phyloP scores from a whole-genome alignment of 2,888 invertebrate species.

The Eupsilia transversa region DNA sequence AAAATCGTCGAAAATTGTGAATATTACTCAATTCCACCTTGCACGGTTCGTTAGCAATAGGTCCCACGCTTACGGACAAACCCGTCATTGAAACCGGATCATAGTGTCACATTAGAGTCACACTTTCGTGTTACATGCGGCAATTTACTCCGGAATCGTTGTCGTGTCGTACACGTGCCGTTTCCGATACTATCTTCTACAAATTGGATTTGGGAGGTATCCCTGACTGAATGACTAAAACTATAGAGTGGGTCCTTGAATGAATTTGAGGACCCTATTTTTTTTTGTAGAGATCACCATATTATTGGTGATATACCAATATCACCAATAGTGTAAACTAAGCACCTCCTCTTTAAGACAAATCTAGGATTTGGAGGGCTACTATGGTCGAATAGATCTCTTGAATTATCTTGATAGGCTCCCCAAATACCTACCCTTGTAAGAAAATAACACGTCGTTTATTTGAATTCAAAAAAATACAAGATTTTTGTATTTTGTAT shows the following conservation, averaged over 20 bases:
- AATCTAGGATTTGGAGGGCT: not conserved
- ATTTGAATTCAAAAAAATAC: not conserved
- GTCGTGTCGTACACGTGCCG: constrained; percentile 31
- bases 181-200: constrained; percentile 60
- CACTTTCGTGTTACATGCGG: constrained; percentile 51
- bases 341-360: no score
- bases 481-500: not conserved
- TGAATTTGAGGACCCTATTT: not conserved
- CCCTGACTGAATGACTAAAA: constrained; percentile 61
- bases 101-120: constrained; percentile 44
- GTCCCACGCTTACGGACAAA: constrained; percentile 41
- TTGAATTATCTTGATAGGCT: not conserved
- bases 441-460: not conserved
- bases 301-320: no score
- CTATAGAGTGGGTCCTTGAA: constrained; percentile 25
- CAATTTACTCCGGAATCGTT: constrained; percentile 48
- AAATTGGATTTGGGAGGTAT: constrained; percentile 69
- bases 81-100: constrained; percentile 34
- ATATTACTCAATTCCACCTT: constrained; percentile 19
- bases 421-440: not conserved
- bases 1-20: not conserved
- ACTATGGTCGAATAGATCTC: not conserved
- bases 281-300: not conserved
- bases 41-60: constrained; percentile 36
- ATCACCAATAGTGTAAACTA: no score